Evolutionary conservation across 92 coral and sea anemone genomes (phyloP).

Genomic region (Palythoa caribaeorum): DNA sequence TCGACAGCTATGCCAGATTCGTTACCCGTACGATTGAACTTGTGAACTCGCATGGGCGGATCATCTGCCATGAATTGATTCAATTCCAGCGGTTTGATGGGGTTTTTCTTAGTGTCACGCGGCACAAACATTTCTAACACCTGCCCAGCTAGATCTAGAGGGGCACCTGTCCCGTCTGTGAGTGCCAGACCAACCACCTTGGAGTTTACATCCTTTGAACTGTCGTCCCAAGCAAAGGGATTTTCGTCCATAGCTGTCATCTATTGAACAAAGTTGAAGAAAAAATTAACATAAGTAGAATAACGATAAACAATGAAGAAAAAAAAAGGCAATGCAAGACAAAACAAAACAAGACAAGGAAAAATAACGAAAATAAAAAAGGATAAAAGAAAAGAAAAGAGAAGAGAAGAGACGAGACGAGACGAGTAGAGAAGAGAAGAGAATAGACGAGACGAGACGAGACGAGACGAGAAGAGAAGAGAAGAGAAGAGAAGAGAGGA

Average conservation of each 20-base stretch:
- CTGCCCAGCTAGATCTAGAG: constrained; percentile 86
- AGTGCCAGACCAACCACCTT: constrained; percentile 87
- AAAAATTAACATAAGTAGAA: background rate
- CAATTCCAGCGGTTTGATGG: constrained; percentile 78
- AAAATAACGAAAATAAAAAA: no score
- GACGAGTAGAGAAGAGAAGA: no score
- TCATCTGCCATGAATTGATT: constrained; percentile 78
- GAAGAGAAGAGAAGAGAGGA: no score
- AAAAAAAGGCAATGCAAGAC: no score
- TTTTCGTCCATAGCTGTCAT: constrained; percentile 81
- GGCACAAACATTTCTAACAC: constrained; percentile 88
- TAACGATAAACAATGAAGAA: background rate
- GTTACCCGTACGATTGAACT: constrained; percentile 86
- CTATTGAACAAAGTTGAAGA: background rate
- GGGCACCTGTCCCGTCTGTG: constrained; percentile 86
- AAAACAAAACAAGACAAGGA: no score
- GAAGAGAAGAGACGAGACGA: no score
- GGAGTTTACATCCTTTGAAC: constrained; percentile 85
- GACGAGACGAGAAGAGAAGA: no score
- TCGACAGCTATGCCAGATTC: constrained; percentile 82
- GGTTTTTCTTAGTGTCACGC: constrained; percentile 78
- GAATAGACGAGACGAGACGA: no score
- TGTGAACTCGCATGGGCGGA: constrained; percentile 91
- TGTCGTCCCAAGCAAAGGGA: constrained; percentile 81
- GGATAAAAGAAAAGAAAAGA: no score